Conservation (phyloP, 2,113 vertebrate genomes). For the Scytalopus superciliaris region DNA sequence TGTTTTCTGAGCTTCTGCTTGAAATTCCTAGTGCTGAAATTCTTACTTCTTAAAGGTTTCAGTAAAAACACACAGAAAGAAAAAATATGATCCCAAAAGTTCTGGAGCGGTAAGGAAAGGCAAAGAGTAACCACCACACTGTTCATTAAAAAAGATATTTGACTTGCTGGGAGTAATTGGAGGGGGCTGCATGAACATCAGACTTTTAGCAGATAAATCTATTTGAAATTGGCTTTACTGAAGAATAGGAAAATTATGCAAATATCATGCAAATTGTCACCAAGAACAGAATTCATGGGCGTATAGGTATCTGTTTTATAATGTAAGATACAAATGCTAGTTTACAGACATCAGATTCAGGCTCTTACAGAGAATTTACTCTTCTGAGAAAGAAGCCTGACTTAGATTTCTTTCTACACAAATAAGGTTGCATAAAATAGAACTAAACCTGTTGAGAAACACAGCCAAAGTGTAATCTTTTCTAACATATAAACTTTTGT, state of each 20-base stretch:
- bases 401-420: conserved; percentile 3
- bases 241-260: not conserved
- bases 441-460: not conserved
- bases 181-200: not conserved
- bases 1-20: not conserved
- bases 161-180: not conserved
- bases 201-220: not conserved
- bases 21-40: not conserved
- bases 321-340: not conserved
- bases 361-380: not conserved
- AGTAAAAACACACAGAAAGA: not conserved
- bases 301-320: not conserved
- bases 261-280: not conserved
- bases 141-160: not conserved
- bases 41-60: not conserved
- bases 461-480: not conserved
- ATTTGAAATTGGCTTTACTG: not conserved
- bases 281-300: not conserved
- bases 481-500: not conserved
- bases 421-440: not conserved
- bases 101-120: not conserved
- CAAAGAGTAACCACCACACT: not conserved
- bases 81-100: not conserved
- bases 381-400: not conserved
- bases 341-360: not conserved